Percentiles rank a stretch among this genome's conserved stretches.
These are phyloP conservation scores for Hydraecia micacea DNA, from an alignment of 2,888 invertebrate species.

Conservation along the genomic window DNA sequence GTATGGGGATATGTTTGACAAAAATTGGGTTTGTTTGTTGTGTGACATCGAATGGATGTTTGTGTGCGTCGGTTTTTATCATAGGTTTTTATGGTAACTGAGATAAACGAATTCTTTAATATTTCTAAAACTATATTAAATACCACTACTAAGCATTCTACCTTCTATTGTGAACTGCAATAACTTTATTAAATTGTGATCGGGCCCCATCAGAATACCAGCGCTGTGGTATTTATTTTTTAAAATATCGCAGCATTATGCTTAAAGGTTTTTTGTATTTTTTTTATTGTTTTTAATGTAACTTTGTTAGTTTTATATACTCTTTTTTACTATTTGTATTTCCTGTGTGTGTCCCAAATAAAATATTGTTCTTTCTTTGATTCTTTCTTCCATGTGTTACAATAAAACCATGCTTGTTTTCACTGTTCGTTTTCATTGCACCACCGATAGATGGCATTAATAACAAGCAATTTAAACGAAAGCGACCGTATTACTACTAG, in stretches of 20 bases:
- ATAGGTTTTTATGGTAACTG: not conserved
- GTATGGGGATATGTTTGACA: slow-evolving; percentile 8
- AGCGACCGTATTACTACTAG: not conserved
- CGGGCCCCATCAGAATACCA: not conserved
- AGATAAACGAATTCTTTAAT: not conserved
- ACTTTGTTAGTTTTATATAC: not conserved
- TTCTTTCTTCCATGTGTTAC: not conserved
- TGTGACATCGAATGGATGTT: not conserved
- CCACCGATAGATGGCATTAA: slow-evolving; percentile 13
- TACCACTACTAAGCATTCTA: not conserved
- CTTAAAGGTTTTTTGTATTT: not conserved
- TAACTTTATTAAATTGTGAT: not conserved
- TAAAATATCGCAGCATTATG: not conserved
- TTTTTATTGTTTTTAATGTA: no score
- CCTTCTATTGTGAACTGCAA: not conserved
- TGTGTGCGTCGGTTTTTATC: not conserved
- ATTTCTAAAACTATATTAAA: not conserved
- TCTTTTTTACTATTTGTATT: not conserved
- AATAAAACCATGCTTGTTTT: not conserved
- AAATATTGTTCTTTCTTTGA: not conserved
- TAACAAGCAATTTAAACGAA: not conserved
- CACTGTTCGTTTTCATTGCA: not conserved
- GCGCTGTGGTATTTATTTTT: no score
- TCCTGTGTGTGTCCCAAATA: not conserved
- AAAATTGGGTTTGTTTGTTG: slow-evolving; percentile 8